Conservation (phyloP, 2,113 vertebrate genomes). For the Dermatemys mawii region DNA sequence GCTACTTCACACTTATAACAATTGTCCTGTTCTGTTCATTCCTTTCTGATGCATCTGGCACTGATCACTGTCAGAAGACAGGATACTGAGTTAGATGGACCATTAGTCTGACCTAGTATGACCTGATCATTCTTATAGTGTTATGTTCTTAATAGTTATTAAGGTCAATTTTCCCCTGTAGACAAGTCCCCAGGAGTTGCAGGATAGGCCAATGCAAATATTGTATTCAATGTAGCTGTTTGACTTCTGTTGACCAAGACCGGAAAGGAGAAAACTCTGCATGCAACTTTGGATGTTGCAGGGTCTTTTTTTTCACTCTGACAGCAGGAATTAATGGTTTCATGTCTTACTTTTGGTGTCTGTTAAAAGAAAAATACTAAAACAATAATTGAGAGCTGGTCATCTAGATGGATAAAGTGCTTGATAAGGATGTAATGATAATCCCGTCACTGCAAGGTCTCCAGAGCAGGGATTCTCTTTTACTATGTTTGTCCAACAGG, state of each 20-base stretch:
- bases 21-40: too few species aligned
- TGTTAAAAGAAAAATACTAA: background rate
- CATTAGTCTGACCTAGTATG: too few species aligned
- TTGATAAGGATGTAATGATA: background rate
- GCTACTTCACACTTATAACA: too few species aligned
- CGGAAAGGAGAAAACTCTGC: background rate
- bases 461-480: background rate
- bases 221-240: background rate
- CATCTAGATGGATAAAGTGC: background rate
- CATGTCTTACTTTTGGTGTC: background rate
- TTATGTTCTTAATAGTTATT: background rate
- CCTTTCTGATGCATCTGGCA: too few species aligned
- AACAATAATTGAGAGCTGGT: background rate
- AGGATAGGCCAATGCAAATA: background rate
- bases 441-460: background rate
- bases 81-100: too few species aligned
- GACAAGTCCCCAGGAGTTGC: background rate
- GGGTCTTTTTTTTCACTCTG: background rate
- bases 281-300: background rate
- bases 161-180: background rate
- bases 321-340: background rate
- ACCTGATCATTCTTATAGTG: too few species aligned
- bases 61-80: too few species aligned
- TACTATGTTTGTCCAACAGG: background rate
- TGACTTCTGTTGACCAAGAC: background rate